phyloP scores from a whole-genome alignment of 2,888 invertebrate species.

The Coenonympha arcania region DNA sequence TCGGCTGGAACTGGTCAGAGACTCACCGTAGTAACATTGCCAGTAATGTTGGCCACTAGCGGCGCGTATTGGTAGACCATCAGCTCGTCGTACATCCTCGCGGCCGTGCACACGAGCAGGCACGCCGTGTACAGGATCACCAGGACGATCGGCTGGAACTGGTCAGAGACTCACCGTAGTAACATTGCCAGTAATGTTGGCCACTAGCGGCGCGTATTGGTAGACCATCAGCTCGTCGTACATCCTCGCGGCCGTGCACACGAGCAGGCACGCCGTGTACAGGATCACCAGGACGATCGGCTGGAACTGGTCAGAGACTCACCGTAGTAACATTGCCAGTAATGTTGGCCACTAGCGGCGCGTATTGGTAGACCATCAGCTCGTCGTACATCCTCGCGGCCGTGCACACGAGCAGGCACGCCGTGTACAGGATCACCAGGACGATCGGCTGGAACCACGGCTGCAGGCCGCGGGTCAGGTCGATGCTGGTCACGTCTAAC shows the following conservation, averaged over 20 bases:
- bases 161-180: conserved; percentile 48
- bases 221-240: conserved; percentile 70
- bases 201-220: conserved; percentile 51
- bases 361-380: conserved; percentile 66
- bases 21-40: conserved; percentile 56
- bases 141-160: background rate
- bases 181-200: conserved; percentile 50
- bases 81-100: conserved; percentile 65
- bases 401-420: conserved; percentile 60
- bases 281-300: conserved; percentile 40
- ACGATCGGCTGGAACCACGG: conserved; percentile 67
- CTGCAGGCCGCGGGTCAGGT: conserved; percentile 53
- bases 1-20: no score
- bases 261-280: conserved; percentile 60
- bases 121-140: conserved; percentile 64
- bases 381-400: conserved; percentile 66
- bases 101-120: conserved; percentile 57
- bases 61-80: conserved; percentile 65
- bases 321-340: conserved; percentile 57
- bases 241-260: conserved; percentile 60
- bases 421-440: conserved; percentile 59
- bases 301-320: conserved; percentile 34
- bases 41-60: conserved; percentile 48
- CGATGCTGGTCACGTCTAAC: conserved; percentile 57
- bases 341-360: conserved; percentile 45